Evolutionary conservation across 2,888 invertebrate species (phyloP).

Genomic region (Byasa hedistus): DNA sequence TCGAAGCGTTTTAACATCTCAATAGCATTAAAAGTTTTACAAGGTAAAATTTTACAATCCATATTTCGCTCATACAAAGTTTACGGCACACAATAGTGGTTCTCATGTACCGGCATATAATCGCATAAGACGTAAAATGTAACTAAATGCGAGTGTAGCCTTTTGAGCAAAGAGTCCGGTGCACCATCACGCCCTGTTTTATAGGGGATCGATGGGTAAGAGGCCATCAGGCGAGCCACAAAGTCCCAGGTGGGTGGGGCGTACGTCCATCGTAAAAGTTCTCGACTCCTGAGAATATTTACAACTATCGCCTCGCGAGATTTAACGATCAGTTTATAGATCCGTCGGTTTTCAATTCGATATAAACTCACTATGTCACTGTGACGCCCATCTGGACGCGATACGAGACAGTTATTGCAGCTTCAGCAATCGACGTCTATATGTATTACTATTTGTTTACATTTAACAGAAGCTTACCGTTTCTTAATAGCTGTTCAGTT

Average conservation of each 20-base stretch:
- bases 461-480: background rate
- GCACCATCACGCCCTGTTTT: slow-evolving; percentile 49
- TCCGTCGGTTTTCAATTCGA: slow-evolving; percentile 69
- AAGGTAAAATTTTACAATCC: slow-evolving; percentile 20
- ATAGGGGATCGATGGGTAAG: slow-evolving; percentile 57
- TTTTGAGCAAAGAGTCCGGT: slow-evolving; percentile 41
- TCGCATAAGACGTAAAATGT: slow-evolving; percentile 28
- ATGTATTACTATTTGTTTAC: slow-evolving; percentile 18
- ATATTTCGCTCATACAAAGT: slow-evolving; percentile 23
- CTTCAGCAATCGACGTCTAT: slow-evolving; percentile 24
- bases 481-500: background rate
- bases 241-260: slow-evolving; percentile 71
- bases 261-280: slow-evolving; percentile 69
- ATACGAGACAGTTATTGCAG: slow-evolving; percentile 43
- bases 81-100: slow-evolving; percentile 24
- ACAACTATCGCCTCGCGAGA: slow-evolving; percentile 71
- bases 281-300: slow-evolving; percentile 68
- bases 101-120: slow-evolving; percentile 13
- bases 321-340: slow-evolving; percentile 78
- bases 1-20: slow-evolving; percentile 23
- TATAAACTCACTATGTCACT: slow-evolving; percentile 69
- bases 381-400: slow-evolving; percentile 53
- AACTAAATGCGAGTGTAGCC: slow-evolving; percentile 34
- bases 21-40: slow-evolving; percentile 28
- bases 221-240: slow-evolving; percentile 60